phyloP scores from a whole-genome alignment of 2,797 vertebrate genomes.

The Paramormyrops hopkinsi region DNA sequence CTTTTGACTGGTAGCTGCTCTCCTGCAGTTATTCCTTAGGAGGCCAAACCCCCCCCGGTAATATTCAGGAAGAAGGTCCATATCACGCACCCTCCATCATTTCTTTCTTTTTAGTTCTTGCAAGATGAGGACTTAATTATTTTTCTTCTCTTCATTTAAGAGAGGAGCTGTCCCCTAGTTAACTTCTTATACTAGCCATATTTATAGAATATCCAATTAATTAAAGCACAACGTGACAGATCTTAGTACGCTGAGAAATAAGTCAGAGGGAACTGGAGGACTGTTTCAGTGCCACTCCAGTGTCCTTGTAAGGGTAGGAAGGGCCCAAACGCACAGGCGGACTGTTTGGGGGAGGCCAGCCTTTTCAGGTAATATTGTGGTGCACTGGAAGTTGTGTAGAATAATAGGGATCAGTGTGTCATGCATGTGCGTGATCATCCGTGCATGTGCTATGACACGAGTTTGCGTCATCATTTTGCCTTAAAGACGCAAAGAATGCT shows the following conservation, averaged over 20 bases:
- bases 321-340: neutral
- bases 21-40: neutral
- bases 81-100: neutral
- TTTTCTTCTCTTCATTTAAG: constrained; percentile 15
- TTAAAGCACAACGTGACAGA: constrained; percentile 1
- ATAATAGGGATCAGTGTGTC: neutral
- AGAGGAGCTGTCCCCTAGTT: constrained; percentile 2
- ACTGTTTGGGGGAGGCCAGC: neutral
- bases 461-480: neutral
- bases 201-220: constrained; percentile 27
- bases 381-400: neutral
- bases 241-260: neutral
- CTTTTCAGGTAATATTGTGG: neutral
- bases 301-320: neutral
- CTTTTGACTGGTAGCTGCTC: neutral
- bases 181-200: constrained; percentile 8
- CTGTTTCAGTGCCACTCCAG: neutral
- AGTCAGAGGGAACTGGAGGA: neutral
- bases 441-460: neutral
- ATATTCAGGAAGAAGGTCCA: neutral
- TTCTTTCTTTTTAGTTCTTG: neutral
- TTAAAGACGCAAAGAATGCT: neutral
- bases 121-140: constrained; percentile 15
- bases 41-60: neutral
- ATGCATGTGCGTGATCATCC: neutral